These are phyloP conservation scores for Pherbina coryleti DNA, from an alignment of 2,888 invertebrate species.

Conservation along the genomic window DNA sequence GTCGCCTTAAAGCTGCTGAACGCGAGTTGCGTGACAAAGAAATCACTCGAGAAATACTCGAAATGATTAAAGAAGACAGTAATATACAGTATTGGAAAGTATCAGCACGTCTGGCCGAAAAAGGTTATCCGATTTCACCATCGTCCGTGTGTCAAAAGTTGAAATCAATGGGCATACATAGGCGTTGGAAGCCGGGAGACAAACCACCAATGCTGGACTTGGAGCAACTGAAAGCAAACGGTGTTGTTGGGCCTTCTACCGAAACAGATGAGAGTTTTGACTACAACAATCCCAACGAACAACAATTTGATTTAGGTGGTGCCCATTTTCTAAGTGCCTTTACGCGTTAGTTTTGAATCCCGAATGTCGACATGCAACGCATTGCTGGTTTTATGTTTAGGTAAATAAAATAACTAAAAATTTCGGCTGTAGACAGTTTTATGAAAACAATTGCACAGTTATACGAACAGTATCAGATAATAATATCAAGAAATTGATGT, in stretches of 20 bases:
- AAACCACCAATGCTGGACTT: conserved; percentile 65
- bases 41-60: conserved; percentile 67
- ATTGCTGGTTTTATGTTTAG: background rate
- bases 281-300: conserved; percentile 56
- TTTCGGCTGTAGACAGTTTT: background rate
- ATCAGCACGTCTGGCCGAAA: conserved; percentile 67
- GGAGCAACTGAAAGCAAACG: conserved; percentile 59
- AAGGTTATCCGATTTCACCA: conserved; percentile 67
- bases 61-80: conserved; percentile 67
- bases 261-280: conserved; percentile 25
- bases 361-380: background rate
- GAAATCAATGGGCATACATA: conserved; percentile 68
- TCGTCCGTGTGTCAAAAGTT: conserved; percentile 69
- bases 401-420: background rate
- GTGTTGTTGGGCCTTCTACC: conserved; percentile 29
- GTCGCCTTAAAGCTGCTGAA: conserved; percentile 65
- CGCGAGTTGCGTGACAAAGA: conserved; percentile 65
- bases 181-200: conserved; percentile 68
- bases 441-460: background rate
- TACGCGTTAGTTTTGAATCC: conserved; percentile 56
- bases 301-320: conserved; percentile 66
- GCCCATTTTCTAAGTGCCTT: conserved; percentile 69
- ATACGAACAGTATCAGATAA: conserved; percentile 25
- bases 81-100: conserved; percentile 69
- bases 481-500: conserved; percentile 6